Evolutionary conservation across 1,140 invertebrate species (phyloP).

Genomic region (Caenorhabditis remanei): DNA sequence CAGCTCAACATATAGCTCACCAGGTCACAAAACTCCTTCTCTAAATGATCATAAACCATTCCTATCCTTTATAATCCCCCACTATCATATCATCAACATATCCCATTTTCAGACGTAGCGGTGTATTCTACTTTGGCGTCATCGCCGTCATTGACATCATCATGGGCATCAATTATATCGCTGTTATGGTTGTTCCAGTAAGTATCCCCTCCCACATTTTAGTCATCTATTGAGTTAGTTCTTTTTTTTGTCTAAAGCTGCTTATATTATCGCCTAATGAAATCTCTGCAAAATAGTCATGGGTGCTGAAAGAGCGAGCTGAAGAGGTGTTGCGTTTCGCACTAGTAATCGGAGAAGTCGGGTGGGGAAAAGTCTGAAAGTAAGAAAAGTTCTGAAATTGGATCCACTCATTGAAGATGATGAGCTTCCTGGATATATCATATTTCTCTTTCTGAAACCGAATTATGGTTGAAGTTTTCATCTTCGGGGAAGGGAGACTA

Average conservation of each 20-base stretch:
- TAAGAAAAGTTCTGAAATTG: slow-evolving; percentile 10
- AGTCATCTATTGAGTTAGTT: background rate
- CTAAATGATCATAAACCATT: background rate
- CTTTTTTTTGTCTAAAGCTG: background rate
- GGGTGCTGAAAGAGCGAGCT: background rate
- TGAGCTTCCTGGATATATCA: slow-evolving; percentile 11
- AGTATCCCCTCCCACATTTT: slow-evolving; percentile 6
- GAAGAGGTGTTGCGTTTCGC: slow-evolving; percentile 16
- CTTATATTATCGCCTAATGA: slow-evolving; percentile 17
- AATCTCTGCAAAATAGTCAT: background rate
- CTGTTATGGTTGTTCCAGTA: slow-evolving; percentile 76
- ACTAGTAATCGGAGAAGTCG: slow-evolving; percentile 47
- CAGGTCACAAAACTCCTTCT: too few relatives aligned
- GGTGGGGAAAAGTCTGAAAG: background rate
- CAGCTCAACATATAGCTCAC: too few relatives aligned
- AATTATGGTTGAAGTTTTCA: background rate
- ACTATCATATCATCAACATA: background rate
- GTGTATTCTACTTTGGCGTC: slow-evolving; percentile 76
- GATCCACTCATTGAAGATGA: slow-evolving; percentile 15
- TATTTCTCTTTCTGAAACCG: background rate
- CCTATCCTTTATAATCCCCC: background rate
- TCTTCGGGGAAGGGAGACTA: background rate
- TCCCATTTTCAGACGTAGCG: slow-evolving; percentile 70
- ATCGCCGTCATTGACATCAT: slow-evolving; percentile 74
- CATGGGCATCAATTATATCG: slow-evolving; percentile 76